These are phyloP conservation scores for Rutpela maculata DNA, from an alignment of 2,888 invertebrate species.

Conservation along the genomic window DNA sequence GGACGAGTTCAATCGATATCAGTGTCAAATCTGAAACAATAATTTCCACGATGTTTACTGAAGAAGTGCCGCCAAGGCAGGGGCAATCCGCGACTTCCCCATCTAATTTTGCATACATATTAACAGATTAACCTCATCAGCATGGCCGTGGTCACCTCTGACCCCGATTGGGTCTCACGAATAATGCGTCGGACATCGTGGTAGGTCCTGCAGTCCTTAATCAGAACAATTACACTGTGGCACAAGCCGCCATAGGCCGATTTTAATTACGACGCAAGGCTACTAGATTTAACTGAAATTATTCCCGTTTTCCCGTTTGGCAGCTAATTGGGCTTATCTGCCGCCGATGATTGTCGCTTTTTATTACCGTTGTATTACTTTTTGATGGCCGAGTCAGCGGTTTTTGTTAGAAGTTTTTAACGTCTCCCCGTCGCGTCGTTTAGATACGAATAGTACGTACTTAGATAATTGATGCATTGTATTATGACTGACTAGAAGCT, in stretches of 20 bases:
- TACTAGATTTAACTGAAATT: slow-evolving; percentile 31
- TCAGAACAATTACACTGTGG: slow-evolving; percentile 52
- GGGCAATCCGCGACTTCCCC: slow-evolving; percentile 4
- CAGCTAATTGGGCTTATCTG: slow-evolving; percentile 45
- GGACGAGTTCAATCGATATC: too few relatives aligned
- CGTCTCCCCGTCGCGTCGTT: too few relatives aligned
- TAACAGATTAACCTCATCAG: slow-evolving; percentile 33
- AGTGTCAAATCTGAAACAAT: too few relatives aligned
- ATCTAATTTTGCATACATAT: slow-evolving; percentile 24
- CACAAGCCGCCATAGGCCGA: slow-evolving; percentile 42
- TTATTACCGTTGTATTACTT: not conserved
- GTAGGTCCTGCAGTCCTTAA: slow-evolving; percentile 52
- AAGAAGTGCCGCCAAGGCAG: not conserved
- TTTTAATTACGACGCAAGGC: slow-evolving; percentile 35
- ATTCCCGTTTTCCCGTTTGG: slow-evolving; percentile 35
- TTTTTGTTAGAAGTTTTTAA: not conserved
- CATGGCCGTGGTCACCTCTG: slow-evolving; percentile 45
- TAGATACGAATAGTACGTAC: too few relatives aligned
- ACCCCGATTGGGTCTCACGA: slow-evolving; percentile 47
- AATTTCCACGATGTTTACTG: too few relatives aligned
- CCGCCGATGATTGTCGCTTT: slow-evolving; percentile 22
- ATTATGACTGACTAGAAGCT: too few relatives aligned
- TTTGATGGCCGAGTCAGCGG: not conserved
- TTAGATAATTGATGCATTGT: too few relatives aligned
- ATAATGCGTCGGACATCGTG: slow-evolving; percentile 58